Evolutionary conservation across 2,797 vertebrate genomes (phyloP), one percentile per base, ranked within the genome.

Genomic region (Fistularia tabacaria): DNA sequence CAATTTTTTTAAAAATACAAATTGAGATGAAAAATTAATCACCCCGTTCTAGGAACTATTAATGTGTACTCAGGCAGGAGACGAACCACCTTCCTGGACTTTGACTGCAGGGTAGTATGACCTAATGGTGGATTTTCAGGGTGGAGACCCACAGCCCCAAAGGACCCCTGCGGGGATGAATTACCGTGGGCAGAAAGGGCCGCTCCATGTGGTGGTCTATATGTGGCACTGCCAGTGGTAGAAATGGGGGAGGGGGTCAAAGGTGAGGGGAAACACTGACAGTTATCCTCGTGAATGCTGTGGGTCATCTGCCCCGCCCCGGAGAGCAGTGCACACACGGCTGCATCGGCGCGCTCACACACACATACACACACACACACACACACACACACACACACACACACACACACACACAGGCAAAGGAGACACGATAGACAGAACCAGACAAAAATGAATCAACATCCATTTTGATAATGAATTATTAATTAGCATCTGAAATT

Each of bases 211-310:
- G 74, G 73, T 57, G 61, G 53, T 78, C 87, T 88, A 82, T 83
- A 86, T 81, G 79, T 64, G 66, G 75, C 54, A 38, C 50, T 54
- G 71, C 36, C 54, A 14, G 51, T 69, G 76, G 51, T 56, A 54
- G 77, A 82, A 82, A 77, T 51, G 58, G 52, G 46, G 39, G 38
- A 42, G 42, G 45, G 77, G 80, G 36, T 74, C 59, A 83, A 70
- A 89, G 84, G 79, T 85, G 75, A 83, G 54, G 54, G 64, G 46
- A 69, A 71, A 69, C 69, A 67, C 60, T 62, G 73, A 76, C 76
- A 76, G 53, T 9, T 36, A 79, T 77, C 52, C 62, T 50, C 46
- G 11, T 69, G 61, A 61, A 80, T 66, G 66, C 37, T 68, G 59
- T 5, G 14, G 12, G 57, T 54, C 67, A 64, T 74, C 61, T 54